These are phyloP conservation scores for Sepiola atlantica DNA, from an alignment of 2,888 invertebrate species.

Conservation along the genomic window DNA sequence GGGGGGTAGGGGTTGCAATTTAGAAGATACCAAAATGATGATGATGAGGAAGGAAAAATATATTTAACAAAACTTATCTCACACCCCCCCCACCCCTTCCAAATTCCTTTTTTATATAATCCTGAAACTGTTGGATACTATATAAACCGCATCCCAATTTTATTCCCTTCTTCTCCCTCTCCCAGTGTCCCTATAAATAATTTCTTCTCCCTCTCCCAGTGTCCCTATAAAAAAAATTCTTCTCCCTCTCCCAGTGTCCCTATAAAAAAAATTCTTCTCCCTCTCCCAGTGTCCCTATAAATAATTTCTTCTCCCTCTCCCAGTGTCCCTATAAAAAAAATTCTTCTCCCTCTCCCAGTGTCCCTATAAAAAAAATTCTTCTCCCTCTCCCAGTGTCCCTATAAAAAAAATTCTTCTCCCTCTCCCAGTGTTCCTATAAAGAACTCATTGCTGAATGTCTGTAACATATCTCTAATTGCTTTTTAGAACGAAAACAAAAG, in stretches of 20 bases:
- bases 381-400: not conserved
- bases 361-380: too few relatives aligned
- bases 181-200: not conserved
- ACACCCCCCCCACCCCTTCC: not conserved
- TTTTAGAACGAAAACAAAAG: not conserved
- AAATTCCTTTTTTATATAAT: not conserved
- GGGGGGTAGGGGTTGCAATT: not conserved
- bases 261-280: too few relatives aligned
- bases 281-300: not conserved
- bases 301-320: not conserved
- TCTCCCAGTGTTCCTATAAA: not conserved
- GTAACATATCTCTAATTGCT: slow-evolving; percentile 32
- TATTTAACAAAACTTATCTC: not conserved
- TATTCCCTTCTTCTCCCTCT: not conserved
- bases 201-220: not conserved
- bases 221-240: not conserved
- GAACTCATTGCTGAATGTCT: not conserved
- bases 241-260: too few relatives aligned
- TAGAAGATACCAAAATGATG: not conserved
- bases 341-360: too few relatives aligned
- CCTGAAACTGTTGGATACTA: slow-evolving; percentile 8
- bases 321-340: not conserved
- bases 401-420: too few relatives aligned
- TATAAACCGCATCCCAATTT: not conserved
- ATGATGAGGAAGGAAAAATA: not conserved